Conservation (phyloP, 37 sponge, comb jelly and placozoan species). For the Halichondria panicea region DNA sequence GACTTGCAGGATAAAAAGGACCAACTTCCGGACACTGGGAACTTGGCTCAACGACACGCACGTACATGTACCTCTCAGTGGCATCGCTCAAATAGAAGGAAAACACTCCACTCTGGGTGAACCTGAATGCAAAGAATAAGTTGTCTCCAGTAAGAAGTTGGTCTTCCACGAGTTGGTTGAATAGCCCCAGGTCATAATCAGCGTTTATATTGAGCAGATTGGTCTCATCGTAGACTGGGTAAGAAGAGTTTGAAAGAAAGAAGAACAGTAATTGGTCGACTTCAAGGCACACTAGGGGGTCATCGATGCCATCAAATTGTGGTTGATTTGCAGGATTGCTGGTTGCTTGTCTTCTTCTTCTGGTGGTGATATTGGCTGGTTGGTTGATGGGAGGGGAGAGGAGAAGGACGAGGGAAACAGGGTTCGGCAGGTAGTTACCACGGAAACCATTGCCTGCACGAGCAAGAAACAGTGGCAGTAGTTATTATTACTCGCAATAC, state of each 20-base stretch:
- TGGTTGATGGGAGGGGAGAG: too few species aligned
- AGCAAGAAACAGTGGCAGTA: too few species aligned
- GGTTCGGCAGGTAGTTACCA: too few species aligned
- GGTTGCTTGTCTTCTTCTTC: constrained; percentile 6
- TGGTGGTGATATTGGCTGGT: not conserved
- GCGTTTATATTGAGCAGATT: constrained; percentile 5
- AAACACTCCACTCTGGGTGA: not conserved
- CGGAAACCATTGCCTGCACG: too few species aligned
- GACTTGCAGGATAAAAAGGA: not conserved
- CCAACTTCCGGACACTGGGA: not conserved
- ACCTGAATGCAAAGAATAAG: not conserved
- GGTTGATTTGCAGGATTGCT: not conserved
- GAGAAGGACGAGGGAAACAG: too few species aligned
- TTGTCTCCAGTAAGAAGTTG: not conserved
- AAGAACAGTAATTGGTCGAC: not conserved
- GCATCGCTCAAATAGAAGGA: not conserved
- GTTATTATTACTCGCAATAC: too few species aligned
- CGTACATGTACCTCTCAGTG: not conserved
- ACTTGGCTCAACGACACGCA: not conserved
- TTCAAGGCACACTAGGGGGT: not conserved
- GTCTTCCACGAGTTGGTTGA: not conserved
- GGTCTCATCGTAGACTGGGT: constrained; percentile 1
- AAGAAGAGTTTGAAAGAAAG: not conserved
- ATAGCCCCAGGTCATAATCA: not conserved
- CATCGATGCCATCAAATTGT: constrained; percentile 1